These are phyloP conservation scores for Stegodyphus mimosarum DNA, from an alignment of 1,140 invertebrate species.

Conservation along the genomic window DNA sequence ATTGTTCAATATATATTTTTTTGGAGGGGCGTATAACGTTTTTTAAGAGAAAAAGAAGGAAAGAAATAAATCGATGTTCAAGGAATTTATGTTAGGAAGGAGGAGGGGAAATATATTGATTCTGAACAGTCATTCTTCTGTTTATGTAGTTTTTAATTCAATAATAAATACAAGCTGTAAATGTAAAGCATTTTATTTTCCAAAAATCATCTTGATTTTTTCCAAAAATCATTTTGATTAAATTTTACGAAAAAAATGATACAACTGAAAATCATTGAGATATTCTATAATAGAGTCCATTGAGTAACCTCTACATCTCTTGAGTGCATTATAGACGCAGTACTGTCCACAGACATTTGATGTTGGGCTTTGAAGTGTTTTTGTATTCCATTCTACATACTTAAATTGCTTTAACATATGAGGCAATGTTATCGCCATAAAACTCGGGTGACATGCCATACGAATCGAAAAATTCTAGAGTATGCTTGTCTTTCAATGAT, in stretches of 20 bases:
- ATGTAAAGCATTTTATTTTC: not conserved
- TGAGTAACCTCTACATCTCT: not conserved
- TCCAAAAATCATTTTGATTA: too few relatives aligned
- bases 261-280: constrained; percentile 3
- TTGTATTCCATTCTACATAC: not conserved
- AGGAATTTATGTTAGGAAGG: too few relatives aligned
- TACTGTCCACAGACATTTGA: constrained; percentile 20
- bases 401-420: not conserved
- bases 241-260: not conserved
- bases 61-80: too few relatives aligned
- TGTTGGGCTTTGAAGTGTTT: not conserved
- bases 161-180: too few relatives aligned
- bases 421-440: not conserved
- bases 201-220: constrained; percentile 2
- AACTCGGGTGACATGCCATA: not conserved
- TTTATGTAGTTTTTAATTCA: too few relatives aligned
- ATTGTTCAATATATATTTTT: too few relatives aligned
- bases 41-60: too few relatives aligned
- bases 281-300: not conserved
- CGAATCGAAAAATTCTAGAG: constrained; percentile 11
- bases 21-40: too few relatives aligned
- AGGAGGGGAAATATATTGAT: too few relatives aligned
- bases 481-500: not conserved
- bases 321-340: not conserved
- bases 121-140: too few relatives aligned